Evolutionary conservation across 2,797 vertebrate species (phyloP).

Genomic region (Bryconaethiops microstoma): DNA sequence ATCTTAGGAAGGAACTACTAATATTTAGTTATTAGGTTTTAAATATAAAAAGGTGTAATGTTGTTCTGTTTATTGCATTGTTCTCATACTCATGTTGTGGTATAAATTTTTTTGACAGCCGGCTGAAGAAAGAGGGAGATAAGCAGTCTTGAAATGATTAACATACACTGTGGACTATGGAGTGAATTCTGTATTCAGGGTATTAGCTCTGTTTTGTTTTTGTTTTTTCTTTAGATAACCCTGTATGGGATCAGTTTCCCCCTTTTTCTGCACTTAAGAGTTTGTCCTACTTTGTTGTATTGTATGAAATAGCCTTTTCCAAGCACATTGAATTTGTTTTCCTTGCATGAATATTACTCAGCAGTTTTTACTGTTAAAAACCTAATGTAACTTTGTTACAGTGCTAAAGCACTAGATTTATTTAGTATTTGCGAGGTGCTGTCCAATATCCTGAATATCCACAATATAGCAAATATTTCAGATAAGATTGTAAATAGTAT

Average conservation of each 20-base stretch:
- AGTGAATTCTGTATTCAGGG: constrained; percentile 56
- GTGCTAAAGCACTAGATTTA: constrained; percentile 79
- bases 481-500: constrained; percentile 94
- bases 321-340: constrained; percentile 75
- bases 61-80: background rate
- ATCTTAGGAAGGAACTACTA: background rate
- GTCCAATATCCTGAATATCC: constrained; percentile 85
- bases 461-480: constrained; percentile 82
- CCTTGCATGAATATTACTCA: constrained; percentile 82
- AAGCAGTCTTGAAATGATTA: constrained; percentile 88
- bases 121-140: constrained; percentile 99
- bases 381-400: constrained; percentile 83
- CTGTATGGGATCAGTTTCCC: constrained; percentile 31
- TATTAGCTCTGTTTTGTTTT: constrained; percentile 41
- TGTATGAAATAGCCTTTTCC: constrained; percentile 74
- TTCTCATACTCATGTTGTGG: constrained; percentile 8
- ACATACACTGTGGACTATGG: constrained; percentile 53
- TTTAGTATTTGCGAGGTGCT: constrained; percentile 88
- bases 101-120: constrained; percentile 77
- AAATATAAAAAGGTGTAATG: background rate
- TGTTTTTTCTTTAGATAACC: constrained; percentile 45
- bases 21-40: background rate
- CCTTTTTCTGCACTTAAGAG: constrained; percentile 57
- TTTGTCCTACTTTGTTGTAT: constrained; percentile 76
- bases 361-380: constrained; percentile 85